phyloP scores from a whole-genome alignment of 1,140 invertebrate species.

The Helicoverpa zea region DNA sequence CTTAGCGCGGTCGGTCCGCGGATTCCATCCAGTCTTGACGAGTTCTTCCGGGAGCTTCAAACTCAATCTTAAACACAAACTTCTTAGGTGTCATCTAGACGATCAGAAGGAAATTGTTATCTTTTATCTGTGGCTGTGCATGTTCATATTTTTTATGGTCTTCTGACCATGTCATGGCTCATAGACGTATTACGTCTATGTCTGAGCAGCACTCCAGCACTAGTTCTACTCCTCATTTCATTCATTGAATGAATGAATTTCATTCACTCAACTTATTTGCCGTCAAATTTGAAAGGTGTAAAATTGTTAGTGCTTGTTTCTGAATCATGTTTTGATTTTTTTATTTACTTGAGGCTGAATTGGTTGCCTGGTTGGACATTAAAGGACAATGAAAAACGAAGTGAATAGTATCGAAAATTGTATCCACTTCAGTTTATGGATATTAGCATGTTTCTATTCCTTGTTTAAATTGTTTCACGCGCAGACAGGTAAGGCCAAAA shows the following conservation, averaged over 20 bases:
- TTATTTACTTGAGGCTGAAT: slow-evolving; percentile 28
- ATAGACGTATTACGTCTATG: too few species aligned
- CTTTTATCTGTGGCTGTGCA: too few species aligned
- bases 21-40: too few species aligned
- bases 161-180: too few species aligned
- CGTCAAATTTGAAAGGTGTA: slow-evolving; percentile 59
- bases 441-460: slow-evolving; percentile 74
- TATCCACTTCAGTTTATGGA: slow-evolving; percentile 77
- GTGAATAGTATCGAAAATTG: slow-evolving; percentile 65
- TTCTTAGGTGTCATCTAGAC: too few species aligned
- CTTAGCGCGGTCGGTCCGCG: too few species aligned
- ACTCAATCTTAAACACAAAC: too few species aligned
- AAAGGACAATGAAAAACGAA: slow-evolving; percentile 64
- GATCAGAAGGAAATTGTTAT: too few species aligned
- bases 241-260: too few species aligned
- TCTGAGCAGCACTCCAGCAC: too few species aligned
- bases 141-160: too few species aligned
- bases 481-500: slow-evolving; percentile 70
- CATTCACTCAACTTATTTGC: slow-evolving; percentile 45
- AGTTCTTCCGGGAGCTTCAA: too few species aligned
- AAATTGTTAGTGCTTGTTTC: slow-evolving; percentile 22
- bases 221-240: not conserved
- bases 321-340: slow-evolving; percentile 11
- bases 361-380: slow-evolving; percentile 5
- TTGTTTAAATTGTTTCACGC: slow-evolving; percentile 73